Evolutionary conservation across 2,888 invertebrate genomes (phyloP).

Genomic region (Lottia gigantea): DNA sequence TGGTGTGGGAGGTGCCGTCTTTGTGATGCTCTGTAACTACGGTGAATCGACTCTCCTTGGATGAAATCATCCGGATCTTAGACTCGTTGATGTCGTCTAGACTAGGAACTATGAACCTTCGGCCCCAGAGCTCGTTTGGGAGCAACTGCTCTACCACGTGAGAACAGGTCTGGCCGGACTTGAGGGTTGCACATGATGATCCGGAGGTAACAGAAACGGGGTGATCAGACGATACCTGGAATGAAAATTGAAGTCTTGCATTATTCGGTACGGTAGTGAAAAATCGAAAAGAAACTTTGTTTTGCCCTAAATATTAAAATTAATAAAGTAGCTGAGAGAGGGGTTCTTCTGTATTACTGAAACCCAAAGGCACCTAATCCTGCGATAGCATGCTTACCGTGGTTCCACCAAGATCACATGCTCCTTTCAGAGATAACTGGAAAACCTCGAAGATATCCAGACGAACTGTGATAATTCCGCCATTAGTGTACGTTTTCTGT

Average conservation of each 20-base stretch:
- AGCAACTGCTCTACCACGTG: conserved; percentile 15
- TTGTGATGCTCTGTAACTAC: conserved; percentile 12
- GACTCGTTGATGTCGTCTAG: conserved; percentile 4
- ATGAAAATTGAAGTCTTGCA: neutral
- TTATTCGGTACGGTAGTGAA: no score
- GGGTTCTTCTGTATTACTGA: no score
- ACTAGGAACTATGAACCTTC: conserved; percentile 19
- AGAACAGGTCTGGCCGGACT: neutral
- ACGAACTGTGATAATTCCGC: neutral
- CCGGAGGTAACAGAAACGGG: conserved; percentile 16
- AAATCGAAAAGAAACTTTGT: no score
- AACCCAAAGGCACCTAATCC: no score
- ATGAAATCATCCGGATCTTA: conserved; percentile 7
- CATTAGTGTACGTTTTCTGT: neutral
- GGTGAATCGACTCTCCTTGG: neutral
- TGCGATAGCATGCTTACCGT: no score
- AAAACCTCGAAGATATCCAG: neutral
- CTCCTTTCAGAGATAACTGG: neutral
- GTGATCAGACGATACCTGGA: conserved; percentile 1
- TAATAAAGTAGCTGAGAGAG: no score
- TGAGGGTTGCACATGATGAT: conserved; percentile 3
- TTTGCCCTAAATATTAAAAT: no score
- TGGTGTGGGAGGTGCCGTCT: conserved; percentile 13
- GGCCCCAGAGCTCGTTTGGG: conserved; percentile 14
- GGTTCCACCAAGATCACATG: no score